Conservation (phyloP, 2,888 invertebrate genomes). For the Ethmia dodecea region DNA sequence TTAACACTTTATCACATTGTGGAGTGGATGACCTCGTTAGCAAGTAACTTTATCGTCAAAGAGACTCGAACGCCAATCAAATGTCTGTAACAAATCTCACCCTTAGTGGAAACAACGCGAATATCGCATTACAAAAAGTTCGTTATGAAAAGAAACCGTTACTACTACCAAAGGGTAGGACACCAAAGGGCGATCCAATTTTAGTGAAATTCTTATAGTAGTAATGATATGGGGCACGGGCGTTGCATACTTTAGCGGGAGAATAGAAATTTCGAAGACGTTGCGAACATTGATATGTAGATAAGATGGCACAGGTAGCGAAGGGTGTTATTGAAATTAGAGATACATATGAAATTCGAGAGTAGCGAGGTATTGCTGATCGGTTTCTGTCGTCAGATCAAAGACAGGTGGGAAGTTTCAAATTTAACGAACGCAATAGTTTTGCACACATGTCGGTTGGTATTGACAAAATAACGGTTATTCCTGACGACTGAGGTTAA, state of each 20-base stretch:
- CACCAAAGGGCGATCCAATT: conserved; percentile 70
- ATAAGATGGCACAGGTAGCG: conserved; percentile 70
- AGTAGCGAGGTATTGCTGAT: conserved; percentile 47
- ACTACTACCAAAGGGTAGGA: conserved; percentile 72
- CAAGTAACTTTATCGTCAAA: conserved; percentile 56
- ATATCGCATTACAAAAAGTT: conserved; percentile 75
- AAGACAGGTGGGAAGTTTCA: conserved; percentile 30
- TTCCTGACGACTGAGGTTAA: no score
- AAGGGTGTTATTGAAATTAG: conserved; percentile 73
- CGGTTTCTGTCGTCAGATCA: conserved; percentile 27
- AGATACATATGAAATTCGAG: conserved; percentile 67
- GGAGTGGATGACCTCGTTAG: no score
- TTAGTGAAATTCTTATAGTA: conserved; percentile 60
- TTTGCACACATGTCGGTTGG: no score
- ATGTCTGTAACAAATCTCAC: conserved; percentile 55
- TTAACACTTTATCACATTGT: conserved; percentile 16
- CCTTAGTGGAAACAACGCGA: conserved; percentile 68
- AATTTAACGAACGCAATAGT: neutral
- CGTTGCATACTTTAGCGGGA: conserved; percentile 68
- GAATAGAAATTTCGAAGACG: conserved; percentile 69
- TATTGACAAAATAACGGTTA: no score
- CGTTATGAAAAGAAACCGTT: conserved; percentile 75
- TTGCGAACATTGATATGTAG: conserved; percentile 72
- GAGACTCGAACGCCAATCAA: conserved; percentile 48
- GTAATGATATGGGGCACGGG: conserved; percentile 75